Evolutionary conservation across 53 echinoderm and acorn worm genomes (phyloP).

Genomic region (Henricia sp.): DNA sequence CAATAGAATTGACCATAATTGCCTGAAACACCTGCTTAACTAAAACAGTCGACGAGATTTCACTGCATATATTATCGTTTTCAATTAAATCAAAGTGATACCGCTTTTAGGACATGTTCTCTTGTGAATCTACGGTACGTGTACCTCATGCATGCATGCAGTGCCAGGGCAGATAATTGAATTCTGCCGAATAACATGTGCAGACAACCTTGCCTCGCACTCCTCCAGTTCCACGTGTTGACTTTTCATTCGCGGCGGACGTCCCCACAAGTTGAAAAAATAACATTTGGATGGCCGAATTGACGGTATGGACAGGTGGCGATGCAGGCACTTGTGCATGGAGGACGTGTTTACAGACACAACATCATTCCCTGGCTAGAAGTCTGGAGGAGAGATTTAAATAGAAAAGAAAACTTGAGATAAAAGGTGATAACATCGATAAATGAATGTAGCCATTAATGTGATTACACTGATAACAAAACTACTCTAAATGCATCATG

Average conservation of each 20-base stretch:
- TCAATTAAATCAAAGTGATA: too few relatives aligned
- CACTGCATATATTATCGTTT: too few relatives aligned
- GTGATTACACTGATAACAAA: not conserved
- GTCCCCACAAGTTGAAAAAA: conserved; percentile 19
- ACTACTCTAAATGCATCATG: too few relatives aligned
- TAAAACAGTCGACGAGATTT: too few relatives aligned
- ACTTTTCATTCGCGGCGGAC: conserved; percentile 20
- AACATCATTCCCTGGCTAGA: not conserved
- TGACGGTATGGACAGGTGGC: conserved; percentile 26
- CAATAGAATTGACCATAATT: too few relatives aligned
- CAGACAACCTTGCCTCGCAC: not conserved
- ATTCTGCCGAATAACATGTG: too few relatives aligned
- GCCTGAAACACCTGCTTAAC: too few relatives aligned
- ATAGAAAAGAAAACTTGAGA: not conserved
- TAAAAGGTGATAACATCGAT: not conserved
- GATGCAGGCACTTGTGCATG: conserved; percentile 17
- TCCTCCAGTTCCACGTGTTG: conserved; percentile 18
- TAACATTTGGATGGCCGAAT: conserved; percentile 4
- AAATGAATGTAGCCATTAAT: not conserved
- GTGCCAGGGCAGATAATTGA: too few relatives aligned
- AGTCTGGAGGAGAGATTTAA: not conserved
- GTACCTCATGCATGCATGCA: too few relatives aligned
- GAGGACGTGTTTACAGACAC: conserved; percentile 26
- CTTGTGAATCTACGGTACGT: too few relatives aligned
- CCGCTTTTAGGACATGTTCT: too few relatives aligned